Conservation (phyloP, 2,888 invertebrate genomes). For the Cataglyphis albicans region DNA sequence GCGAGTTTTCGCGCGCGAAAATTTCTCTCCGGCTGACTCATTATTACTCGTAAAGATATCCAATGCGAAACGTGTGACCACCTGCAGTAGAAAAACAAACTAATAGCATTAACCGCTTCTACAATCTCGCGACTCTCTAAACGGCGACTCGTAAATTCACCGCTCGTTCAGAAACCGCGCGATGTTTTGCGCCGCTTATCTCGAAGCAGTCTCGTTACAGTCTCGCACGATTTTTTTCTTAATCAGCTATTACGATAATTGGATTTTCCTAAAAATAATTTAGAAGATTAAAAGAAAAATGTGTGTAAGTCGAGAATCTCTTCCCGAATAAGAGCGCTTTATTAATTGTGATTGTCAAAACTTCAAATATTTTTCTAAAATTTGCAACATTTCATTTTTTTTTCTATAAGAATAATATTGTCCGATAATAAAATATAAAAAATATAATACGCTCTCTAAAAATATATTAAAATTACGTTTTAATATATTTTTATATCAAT, state of each 20-base stretch:
- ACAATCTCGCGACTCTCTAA: slow-evolving; percentile 14
- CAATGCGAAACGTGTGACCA: neutral
- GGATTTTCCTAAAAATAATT: neutral
- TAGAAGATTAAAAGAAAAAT: neutral
- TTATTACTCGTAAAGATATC: slow-evolving; percentile 59
- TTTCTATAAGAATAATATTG: neutral
- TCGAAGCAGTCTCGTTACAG: neutral
- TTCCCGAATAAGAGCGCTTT: neutral
- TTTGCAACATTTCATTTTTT: neutral
- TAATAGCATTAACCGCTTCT: slow-evolving; percentile 25
- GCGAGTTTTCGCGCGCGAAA: slow-evolving; percentile 54
- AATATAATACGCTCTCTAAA: neutral
- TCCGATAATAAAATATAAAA: neutral
- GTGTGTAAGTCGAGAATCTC: neutral
- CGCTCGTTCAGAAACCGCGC: slow-evolving; percentile 25
- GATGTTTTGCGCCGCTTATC: slow-evolving; percentile 25
- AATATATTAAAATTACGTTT: neutral
- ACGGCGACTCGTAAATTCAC: slow-evolving; percentile 22
- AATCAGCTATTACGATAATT: neutral
- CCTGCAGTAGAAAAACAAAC: slow-evolving; percentile 20
- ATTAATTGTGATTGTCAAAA: neutral
- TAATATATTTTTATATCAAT: neutral
- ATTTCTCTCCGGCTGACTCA: slow-evolving; percentile 62
- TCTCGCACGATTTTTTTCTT: slow-evolving; percentile 12
- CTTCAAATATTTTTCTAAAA: neutral